These are phyloP conservation scores for Cromileptes altivelis DNA, from an alignment of 2,113 vertebrate genomes.

Conservation along the genomic window DNA sequence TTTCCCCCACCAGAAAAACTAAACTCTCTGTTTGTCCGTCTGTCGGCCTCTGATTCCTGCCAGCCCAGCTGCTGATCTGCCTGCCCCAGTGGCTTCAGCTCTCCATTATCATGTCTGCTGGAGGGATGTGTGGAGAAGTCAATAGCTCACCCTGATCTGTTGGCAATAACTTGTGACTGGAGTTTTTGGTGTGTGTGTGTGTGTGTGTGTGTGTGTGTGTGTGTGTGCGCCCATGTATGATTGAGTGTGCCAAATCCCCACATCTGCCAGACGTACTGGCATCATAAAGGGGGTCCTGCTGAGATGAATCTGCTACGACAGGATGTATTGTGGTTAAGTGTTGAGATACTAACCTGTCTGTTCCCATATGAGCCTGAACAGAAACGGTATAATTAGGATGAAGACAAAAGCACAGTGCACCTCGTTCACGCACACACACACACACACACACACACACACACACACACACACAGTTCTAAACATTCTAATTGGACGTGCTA, in stretches of 20 bases:
- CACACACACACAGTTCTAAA: conserved; percentile 6
- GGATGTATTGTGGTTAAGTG: conserved; percentile 44
- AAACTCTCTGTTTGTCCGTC: conserved; percentile 33
- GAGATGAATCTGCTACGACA: conserved; percentile 57
- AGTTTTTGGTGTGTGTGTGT: conserved; percentile 21
- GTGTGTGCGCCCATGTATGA: not conserved
- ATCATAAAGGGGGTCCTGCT: conserved; percentile 41
- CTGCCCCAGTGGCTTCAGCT: conserved; percentile 47
- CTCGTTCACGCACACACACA: not conserved
- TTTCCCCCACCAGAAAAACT: conserved; percentile 34
- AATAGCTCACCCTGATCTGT: conserved; percentile 61
- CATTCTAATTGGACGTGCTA: conserved; percentile 14
- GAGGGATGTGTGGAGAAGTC: conserved; percentile 53
- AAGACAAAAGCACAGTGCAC: conserved; percentile 13
- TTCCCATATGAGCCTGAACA: conserved; percentile 13
- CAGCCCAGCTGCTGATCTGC: conserved; percentile 65
- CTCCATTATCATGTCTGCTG: conserved; percentile 61
- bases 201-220: conserved; percentile 8
- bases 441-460: not conserved
- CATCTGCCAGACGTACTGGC: conserved; percentile 58
- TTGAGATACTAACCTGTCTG: conserved; percentile 44
- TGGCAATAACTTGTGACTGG: conserved; percentile 50
- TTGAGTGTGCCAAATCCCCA: conserved; percentile 39
- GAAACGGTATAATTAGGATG: conserved; percentile 6
- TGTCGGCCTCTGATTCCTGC: conserved; percentile 44